These are phyloP conservation scores for Quiscalus mexicanus DNA, from an alignment of 2,113 vertebrate genomes.

Conservation along the genomic window DNA sequence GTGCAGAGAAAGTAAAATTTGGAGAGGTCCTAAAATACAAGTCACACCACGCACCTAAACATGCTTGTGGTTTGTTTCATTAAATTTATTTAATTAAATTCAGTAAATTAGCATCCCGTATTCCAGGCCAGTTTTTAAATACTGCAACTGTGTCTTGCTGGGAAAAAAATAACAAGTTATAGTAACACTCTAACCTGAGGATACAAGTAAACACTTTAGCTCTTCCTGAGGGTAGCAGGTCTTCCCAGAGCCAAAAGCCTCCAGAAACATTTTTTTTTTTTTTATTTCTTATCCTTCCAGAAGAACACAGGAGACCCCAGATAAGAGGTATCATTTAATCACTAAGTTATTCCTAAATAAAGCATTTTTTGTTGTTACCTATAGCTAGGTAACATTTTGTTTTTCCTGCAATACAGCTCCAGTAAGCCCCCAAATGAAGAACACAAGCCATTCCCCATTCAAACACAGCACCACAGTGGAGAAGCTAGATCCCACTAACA, in stretches of 20 bases:
- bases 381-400: background rate
- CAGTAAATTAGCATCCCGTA: background rate
- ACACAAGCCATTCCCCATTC: background rate
- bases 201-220: background rate
- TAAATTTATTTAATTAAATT: background rate
- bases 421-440: background rate
- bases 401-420: background rate
- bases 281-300: background rate
- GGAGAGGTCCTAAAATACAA: background rate
- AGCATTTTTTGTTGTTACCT: background rate
- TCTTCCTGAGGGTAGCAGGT: background rate
- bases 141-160: background rate
- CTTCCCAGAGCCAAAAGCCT: background rate
- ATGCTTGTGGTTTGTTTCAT: background rate
- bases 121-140: background rate
- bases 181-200: background rate
- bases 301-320: background rate
- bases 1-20: background rate
- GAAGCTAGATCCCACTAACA: background rate
- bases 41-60: background rate
- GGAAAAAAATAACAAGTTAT: background rate
- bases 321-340: background rate
- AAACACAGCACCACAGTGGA: rapidly evolving
- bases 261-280: background rate
- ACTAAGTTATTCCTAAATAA: background rate